Evolutionary conservation across 2,113 vertebrate species (phyloP), one percentile per base, ranked within the genome.

Genomic region (Anoplopoma fimbria): DNA sequence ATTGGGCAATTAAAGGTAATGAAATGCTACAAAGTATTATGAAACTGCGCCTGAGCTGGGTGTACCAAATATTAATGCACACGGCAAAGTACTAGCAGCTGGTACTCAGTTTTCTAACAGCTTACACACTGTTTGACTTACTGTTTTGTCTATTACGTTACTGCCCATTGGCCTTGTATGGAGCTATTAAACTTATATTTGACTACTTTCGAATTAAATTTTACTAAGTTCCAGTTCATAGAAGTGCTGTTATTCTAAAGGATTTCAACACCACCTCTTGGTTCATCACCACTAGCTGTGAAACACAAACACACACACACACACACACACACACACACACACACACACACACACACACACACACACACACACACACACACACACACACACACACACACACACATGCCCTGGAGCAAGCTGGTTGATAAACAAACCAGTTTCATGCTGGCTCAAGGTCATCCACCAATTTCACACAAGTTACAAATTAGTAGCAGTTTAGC

Each of bases 1-100:
- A 91, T 90, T 90, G 85, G 88, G 69, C 82, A 93, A 90, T 93
- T 93, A 93, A 87, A 89, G 82, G 75, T 88, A 88, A 92, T 91
- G 83, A 91, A 89, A 89, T 75, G 87, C 85, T 81, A 45, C 65
- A 14, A 60, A 83, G 89, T 77, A 53, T 89, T 90, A 84, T 74
- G 80, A 77, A 93, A 89, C 82, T 40, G 57, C 62, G 49, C 63
- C 70, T 33, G 58, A 78, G 82, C 77, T 31, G 76, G 42, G 68
- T 23, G 87, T 51, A 75, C 84, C 78, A 85, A 81, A 86, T 86
- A 81, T 90, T 79, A 81, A 87, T 77, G 75, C 68, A 38, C 36
- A 31, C 25, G 2, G 64, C 33, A 80, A 89, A 91, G 67, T 65
- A 63, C 72, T 65, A 64, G 79, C 90, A 94, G 85, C 89, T 90